Evolutionary conservation across 1,140 invertebrate species (phyloP).

Genomic region (Subanguina moxae): DNA sequence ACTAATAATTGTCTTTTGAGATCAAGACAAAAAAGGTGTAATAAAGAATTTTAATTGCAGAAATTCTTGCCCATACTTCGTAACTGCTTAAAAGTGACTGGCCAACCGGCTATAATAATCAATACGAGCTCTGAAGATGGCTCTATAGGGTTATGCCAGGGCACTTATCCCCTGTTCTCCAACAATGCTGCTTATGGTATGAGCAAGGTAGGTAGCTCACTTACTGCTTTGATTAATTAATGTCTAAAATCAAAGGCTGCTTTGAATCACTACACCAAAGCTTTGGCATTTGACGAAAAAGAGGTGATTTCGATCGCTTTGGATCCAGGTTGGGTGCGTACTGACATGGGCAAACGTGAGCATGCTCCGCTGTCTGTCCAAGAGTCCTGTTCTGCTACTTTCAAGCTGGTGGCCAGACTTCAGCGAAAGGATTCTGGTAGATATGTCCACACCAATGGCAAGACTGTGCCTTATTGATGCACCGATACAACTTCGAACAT

Average conservation of each 20-base stretch:
- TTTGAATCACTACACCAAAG: slow-evolving; percentile 18
- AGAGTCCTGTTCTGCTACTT: not conserved
- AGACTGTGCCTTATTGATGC: no score
- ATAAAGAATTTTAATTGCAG: slow-evolving; percentile 1
- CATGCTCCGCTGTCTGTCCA: not conserved
- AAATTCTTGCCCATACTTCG: slow-evolving; percentile 22
- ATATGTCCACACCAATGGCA: not conserved
- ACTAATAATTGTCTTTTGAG: no score
- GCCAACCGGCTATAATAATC: no score
- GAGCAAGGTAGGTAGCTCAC: slow-evolving; percentile 21
- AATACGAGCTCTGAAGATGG: no score
- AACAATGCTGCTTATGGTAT: slow-evolving; percentile 27
- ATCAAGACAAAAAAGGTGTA: no score
- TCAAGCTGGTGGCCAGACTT: not conserved
- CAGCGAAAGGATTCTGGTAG: not conserved
- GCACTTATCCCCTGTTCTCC: no score
- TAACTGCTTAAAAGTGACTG: not conserved
- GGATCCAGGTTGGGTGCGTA: slow-evolving; percentile 8
- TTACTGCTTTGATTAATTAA: no score
- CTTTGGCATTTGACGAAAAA: slow-evolving; percentile 14
- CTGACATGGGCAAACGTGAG: not conserved
- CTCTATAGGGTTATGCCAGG: no score
- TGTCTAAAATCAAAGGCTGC: slow-evolving; percentile 7
- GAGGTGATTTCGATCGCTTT: slow-evolving; percentile 12
- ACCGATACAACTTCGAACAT: no score